Conservation (phyloP, 2,888 invertebrate species). For the Sinelater perroti region DNA sequence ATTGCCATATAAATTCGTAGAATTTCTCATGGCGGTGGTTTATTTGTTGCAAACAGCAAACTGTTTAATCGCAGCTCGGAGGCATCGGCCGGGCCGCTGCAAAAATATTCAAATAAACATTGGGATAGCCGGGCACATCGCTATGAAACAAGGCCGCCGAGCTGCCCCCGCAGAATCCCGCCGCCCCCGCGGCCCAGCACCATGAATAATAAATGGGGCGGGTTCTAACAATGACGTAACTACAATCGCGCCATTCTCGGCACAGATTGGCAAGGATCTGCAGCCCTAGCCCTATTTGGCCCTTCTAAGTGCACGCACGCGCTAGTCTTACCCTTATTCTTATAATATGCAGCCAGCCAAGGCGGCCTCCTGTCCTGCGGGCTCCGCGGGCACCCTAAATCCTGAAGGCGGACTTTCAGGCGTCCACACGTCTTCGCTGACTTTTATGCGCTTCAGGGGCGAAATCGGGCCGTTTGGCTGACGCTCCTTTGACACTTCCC, state of each 20-base stretch:
- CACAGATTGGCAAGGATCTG: slow-evolving; percentile 49
- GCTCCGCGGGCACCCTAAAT: no score
- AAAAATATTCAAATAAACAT: slow-evolving; percentile 27
- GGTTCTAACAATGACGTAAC: slow-evolving; percentile 61
- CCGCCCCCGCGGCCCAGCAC: slow-evolving; percentile 38
- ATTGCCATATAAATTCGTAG: no score
- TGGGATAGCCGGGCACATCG: slow-evolving; percentile 23
- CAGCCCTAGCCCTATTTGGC: slow-evolving; percentile 39
- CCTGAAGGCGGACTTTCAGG: no score
- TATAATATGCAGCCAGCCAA: slow-evolving; percentile 34
- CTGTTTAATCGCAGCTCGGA: no score
- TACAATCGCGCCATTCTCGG: slow-evolving; percentile 55
- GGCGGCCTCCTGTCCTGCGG: slow-evolving; percentile 20
- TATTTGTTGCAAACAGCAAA: no score
- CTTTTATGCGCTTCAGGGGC: no score
- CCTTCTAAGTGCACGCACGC: slow-evolving; percentile 39
- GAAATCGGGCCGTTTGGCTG: no score
- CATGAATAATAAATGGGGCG: slow-evolving; percentile 53
- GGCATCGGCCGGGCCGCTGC: no score
- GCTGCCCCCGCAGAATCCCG: slow-evolving; percentile 36
- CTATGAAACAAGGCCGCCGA: slow-evolving; percentile 30
- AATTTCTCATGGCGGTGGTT: no score
- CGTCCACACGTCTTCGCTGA: no score
- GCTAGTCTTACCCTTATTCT: slow-evolving; percentile 39
- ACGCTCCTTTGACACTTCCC: no score